phyloP scores from a whole-genome alignment of 2,113 vertebrate genomes.

The Crotophaga sulcirostris region DNA sequence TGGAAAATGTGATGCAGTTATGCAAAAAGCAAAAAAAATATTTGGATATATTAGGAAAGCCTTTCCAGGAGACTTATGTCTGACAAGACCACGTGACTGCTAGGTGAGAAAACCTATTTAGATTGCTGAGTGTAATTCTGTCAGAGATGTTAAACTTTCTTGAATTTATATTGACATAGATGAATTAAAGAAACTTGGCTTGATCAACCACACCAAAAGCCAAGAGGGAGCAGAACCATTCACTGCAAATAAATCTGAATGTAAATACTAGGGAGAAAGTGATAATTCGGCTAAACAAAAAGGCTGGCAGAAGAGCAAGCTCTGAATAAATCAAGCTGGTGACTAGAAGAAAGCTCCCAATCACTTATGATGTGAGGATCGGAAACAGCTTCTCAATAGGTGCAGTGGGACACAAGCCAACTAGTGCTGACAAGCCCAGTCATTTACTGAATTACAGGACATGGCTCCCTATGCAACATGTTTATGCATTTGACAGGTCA shows the following conservation, averaged over 20 bases:
- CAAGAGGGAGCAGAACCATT: neutral
- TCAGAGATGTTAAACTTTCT: neutral
- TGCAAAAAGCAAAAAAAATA: neutral
- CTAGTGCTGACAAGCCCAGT: neutral
- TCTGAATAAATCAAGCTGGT: neutral
- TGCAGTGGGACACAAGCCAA: neutral
- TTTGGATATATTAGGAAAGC: neutral
- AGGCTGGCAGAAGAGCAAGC: neutral
- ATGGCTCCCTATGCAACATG: neutral
- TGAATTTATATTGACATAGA: neutral
- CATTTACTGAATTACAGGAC: neutral
- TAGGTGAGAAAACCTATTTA: neutral
- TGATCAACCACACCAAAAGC: neutral
- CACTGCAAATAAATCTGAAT: neutral
- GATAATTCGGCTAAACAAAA: slow-evolving; percentile 27
- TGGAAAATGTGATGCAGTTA: neutral
- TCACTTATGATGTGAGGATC: neutral
- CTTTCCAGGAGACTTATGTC: neutral
- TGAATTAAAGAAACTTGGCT: slow-evolving; percentile 22
- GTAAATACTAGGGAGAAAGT: neutral
- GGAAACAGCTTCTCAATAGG: neutral
- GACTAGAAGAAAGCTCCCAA: neutral
- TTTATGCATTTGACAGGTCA: neutral
- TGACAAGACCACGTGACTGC: neutral
- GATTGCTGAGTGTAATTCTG: neutral